These are phyloP conservation scores for Pelodiscus sinensis DNA, from an alignment of 2,113 vertebrate species.

Conservation along the genomic window DNA sequence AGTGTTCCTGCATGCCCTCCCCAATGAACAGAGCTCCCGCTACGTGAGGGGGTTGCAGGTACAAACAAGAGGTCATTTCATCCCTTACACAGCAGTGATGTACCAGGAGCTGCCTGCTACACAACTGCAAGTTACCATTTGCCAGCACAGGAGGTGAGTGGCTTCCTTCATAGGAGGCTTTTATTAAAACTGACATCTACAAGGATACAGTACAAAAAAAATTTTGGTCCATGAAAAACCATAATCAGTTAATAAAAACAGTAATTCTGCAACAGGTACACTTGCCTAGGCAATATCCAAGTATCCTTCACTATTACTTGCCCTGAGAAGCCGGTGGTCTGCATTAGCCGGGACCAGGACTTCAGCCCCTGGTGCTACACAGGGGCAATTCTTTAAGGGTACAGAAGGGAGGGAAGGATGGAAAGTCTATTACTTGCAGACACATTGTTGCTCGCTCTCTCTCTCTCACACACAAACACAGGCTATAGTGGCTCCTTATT, in stretches of 20 bases:
- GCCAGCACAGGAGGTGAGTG: slow-evolving; percentile 4
- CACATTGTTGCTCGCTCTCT: neutral
- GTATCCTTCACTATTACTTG: slow-evolving; percentile 62
- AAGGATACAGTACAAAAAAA: slow-evolving; percentile 86
- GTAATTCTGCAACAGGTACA: slow-evolving; percentile 74
- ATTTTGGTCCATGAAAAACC: slow-evolving; percentile 82
- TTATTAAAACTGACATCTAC: slow-evolving; percentile 86
- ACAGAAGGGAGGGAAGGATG: neutral
- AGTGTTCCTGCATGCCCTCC: neutral
- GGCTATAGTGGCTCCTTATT: slow-evolving; percentile 40
- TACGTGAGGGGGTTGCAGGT: neutral
- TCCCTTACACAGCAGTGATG: neutral
- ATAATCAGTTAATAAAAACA: slow-evolving; percentile 80
- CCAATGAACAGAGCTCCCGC: neutral
- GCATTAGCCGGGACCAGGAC: slow-evolving; percentile 58
- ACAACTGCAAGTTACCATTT: neutral
- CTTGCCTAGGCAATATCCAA: slow-evolving; percentile 63
- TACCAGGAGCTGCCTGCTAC: neutral
- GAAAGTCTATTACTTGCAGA: slow-evolving; percentile 48
- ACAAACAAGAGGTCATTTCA: neutral
- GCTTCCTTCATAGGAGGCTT: slow-evolving; percentile 79
- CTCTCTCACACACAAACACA: neutral
- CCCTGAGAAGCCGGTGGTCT: slow-evolving; percentile 61
- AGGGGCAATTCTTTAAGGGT: slow-evolving; percentile 52
- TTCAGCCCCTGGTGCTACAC: slow-evolving; percentile 73